Base-by-base conservation (phyloP, 1,140 invertebrate species). In the Cepaea nemoralis region DNA sequence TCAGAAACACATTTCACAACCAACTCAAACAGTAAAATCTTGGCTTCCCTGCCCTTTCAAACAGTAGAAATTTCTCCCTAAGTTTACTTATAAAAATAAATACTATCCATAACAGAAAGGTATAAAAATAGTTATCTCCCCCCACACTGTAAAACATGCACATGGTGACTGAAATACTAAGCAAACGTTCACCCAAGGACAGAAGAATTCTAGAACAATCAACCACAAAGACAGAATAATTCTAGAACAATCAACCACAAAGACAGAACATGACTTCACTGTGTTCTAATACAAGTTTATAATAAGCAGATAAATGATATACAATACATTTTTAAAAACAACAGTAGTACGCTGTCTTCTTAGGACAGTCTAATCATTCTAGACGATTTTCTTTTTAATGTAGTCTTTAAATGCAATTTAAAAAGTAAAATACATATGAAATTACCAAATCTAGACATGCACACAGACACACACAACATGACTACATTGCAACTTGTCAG, bases 51-150 rank as follows among this genome's bases (percentile, higher is more conserved):
- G 22, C 50, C 50, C n/a, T 55, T 6, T 22, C 8, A 45, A 55
- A 22, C n/a, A 24, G 5, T 10, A 22, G 27, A 16, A 31, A 31
- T 63, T 31, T 63, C 6, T 63, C 22, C 50, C 50, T 31, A 31
- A 8, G 19, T 10, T 63, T 31, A 8, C 33, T 63, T 63, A 63
- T 55, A 55, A 55, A 55, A 55, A 45, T 10, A 45, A 45, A 45
- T 19, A 45, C 19, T 8, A 45, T 45, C 42, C 42, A 45, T 45
- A 45, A 45, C 8, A 45, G 19, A 55, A 63, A 63, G 6, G 33
- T 63, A 31, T 63, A 59, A 63, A 63, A 63, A 63, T 63, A 63
- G 59, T 63, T 63, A 63, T 31, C n/a, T 63, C 33, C 5, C 27
- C 16, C 33, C 5, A 6, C 59, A 31, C 33, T 10, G 1, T 14